Base-by-base conservation (phyloP, 2,113 vertebrate genomes). In the Cranoglanis bouderius region DNA sequence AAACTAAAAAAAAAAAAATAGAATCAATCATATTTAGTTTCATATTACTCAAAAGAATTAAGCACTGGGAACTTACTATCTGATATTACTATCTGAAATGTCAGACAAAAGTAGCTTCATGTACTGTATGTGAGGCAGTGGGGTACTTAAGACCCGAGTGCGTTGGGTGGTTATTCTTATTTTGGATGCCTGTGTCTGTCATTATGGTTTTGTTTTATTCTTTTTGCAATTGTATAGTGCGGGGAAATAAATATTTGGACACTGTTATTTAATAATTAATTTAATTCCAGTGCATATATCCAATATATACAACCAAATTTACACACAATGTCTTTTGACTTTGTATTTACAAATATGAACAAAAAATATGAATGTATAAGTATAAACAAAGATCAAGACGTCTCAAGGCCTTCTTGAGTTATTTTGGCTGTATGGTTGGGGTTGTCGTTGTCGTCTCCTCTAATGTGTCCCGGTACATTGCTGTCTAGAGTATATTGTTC, bases 31-130 rank as follows among this genome's bases (percentile, higher is more conserved):
- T n/a, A 65, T 65, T 65, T n/a, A 2, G 29, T 65, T 65, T 65
- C n/a, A n/a, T n/a, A n/a, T n/a, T n/a, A n/a, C n/a, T n/a, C n/a
- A n/a, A n/a, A n/a, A n/a, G n/a, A n/a, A n/a, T n/a, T n/a, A n/a
- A n/a, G n/a, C n/a, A n/a, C n/a, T n/a, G n/a, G n/a, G n/a, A n/a
- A n/a, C n/a, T n/a, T n/a, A n/a, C n/a, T n/a, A n/a, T n/a, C n/a
- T n/a, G n/a, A n/a, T n/a, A n/a, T 72, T 70, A 70, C 16, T 18
- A 72, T 72, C 67, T 72, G 32, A 72, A 72, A 72, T 72, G 67
- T 72, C 6, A 40, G 19, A 43, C 70, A 74, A 10, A 43, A 0
- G 10, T 13, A 13, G 32, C 16, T 72, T 72, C 40, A 38, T 40
- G 3, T 26, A 43, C 46, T 40, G 3, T 26, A 43, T 75, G 72